Base-by-base conservation (phyloP, 2,888 invertebrate genomes). In the Spisula subtruncata region DNA sequence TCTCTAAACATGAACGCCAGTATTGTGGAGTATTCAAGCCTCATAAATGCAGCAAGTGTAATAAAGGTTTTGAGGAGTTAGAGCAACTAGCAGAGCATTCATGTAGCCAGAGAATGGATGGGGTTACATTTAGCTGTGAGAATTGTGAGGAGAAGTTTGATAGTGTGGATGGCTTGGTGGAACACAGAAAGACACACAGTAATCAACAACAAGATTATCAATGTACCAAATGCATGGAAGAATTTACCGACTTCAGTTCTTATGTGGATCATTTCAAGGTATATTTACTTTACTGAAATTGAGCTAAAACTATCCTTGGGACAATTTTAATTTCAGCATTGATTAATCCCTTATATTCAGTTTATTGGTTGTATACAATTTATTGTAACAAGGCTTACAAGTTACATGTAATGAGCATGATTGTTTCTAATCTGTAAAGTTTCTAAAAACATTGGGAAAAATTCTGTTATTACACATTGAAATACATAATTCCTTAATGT, bases 251-350 rank as follows among this genome's bases (percentile, higher is more conserved):
- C 20, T 92, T 92, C 80, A 83, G 16, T 41, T 71, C 79, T 16
- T 92, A 91, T 90, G 92, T 92, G 6, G 89, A 88, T 32, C 92
- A 92, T 87, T 92, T 91, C 66, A 92, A 91, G 92, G 92, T 92
- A 89, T 51, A 16, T 0, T 75, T 32, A 54, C 6, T 18, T 18
- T n/a, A n/a, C n/a, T n/a, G n/a, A n/a, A n/a, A n/a, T n/a, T n/a
- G n/a, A n/a, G n/a, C n/a, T n/a, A n/a, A n/a, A n/a, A n/a, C n/a
- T n/a, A n/a, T n/a, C n/a, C n/a, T n/a, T n/a, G n/a, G n/a, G n/a
- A n/a, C n/a, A n/a, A n/a, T n/a, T n/a, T n/a, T n/a, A n/a, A n/a
- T n/a, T n/a, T n/a, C n/a, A n/a, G n/a, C n/a, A n/a, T n/a, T n/a
- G n/a, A n/a, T n/a, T n/a, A n/a, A n/a, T n/a, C n/a, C 41, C 8